Evolutionary conservation across 2,888 invertebrate genomes (phyloP).

Genomic region (Pseudanteris insignis): DNA sequence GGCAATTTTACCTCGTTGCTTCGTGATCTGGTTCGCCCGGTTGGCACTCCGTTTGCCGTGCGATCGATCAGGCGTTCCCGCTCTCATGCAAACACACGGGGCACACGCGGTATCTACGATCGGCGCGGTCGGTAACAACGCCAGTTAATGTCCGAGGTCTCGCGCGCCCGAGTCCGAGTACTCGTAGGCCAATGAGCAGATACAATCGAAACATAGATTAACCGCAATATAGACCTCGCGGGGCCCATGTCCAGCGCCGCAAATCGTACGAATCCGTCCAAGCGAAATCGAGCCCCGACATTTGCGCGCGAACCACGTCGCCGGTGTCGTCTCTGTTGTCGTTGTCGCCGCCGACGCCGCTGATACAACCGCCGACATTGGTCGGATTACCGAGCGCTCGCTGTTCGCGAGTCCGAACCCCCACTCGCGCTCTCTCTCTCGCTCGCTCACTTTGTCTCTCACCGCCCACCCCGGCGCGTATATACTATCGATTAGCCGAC

Average conservation of each 20-base stretch:
- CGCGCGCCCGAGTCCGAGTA: slow-evolving; percentile 59
- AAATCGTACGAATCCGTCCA: slow-evolving; percentile 48
- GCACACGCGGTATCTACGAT: slow-evolving; percentile 61
- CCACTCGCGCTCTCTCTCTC: too few relatives aligned
- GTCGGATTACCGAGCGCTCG: slow-evolving; percentile 33
- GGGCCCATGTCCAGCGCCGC: slow-evolving; percentile 40
- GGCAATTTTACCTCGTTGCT: slow-evolving; percentile 40
- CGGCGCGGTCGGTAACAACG: slow-evolving; percentile 63
- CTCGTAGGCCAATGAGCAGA: slow-evolving; percentile 64
- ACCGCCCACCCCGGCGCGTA: slow-evolving; percentile 4
- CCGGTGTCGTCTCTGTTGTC: slow-evolving; percentile 12
- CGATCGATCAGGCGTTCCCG: slow-evolving; percentile 55
- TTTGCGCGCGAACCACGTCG: slow-evolving; percentile 33
- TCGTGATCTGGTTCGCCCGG: slow-evolving; percentile 38
- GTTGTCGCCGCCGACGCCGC: slow-evolving; percentile 22
- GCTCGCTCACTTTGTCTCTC: too few relatives aligned
- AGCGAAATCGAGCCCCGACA: slow-evolving; percentile 45
- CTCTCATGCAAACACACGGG: slow-evolving; percentile 56
- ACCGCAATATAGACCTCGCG: slow-evolving; percentile 63
- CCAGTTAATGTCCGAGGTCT: slow-evolving; percentile 64
- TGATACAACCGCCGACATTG: slow-evolving; percentile 18
- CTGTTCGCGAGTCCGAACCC: slow-evolving; percentile 25
- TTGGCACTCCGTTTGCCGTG: slow-evolving; percentile 53
- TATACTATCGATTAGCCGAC: slow-evolving; percentile 22
- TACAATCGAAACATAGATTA: slow-evolving; percentile 65